Evolutionary conservation across 2,113 vertebrate species (phyloP).

Genomic region (Centropristis striata): DNA sequence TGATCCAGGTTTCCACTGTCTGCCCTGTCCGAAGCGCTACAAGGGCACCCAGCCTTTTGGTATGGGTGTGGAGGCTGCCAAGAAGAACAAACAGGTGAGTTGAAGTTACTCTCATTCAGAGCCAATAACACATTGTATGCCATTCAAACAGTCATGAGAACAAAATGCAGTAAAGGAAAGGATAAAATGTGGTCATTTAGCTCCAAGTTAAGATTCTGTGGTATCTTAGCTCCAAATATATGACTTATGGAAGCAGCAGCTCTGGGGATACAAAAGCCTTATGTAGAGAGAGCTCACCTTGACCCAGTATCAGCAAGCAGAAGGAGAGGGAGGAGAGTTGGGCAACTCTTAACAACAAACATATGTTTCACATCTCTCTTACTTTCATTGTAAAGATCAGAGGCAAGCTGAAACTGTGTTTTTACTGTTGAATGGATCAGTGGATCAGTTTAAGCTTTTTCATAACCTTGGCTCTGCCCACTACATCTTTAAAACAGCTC

Average conservation of each 20-base stretch:
- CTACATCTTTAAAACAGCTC: constrained; percentile 9
- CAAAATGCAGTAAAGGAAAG: not conserved
- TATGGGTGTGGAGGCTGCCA: constrained; percentile 91
- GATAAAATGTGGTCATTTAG: constrained; percentile 15
- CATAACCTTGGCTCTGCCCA: not conserved
- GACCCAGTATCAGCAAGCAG: constrained; percentile 38
- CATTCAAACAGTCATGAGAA: not conserved
- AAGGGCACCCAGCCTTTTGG: constrained; percentile 95
- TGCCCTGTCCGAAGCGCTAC: constrained; percentile 95
- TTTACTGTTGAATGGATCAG: constrained; percentile 1
- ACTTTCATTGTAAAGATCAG: constrained; percentile 18
- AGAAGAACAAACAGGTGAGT: constrained; percentile 92
- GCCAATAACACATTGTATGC: constrained; percentile 1
- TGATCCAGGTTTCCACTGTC: constrained; percentile 95
- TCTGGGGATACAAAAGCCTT: constrained; percentile 46
- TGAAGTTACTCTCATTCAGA: not conserved
- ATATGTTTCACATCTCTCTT: constrained; percentile 44
- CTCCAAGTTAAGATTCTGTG: too few species aligned
- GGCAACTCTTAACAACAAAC: constrained; percentile 52
- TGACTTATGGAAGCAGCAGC: constrained; percentile 41
- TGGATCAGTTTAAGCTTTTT: not conserved
- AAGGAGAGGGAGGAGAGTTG: constrained; percentile 13
- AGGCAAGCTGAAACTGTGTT: constrained; percentile 15
- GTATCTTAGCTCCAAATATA: constrained; percentile 43
- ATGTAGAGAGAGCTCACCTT: constrained; percentile 36